Conservation (phyloP, 2,888 invertebrate genomes). For the Ptilodon capucinus region DNA sequence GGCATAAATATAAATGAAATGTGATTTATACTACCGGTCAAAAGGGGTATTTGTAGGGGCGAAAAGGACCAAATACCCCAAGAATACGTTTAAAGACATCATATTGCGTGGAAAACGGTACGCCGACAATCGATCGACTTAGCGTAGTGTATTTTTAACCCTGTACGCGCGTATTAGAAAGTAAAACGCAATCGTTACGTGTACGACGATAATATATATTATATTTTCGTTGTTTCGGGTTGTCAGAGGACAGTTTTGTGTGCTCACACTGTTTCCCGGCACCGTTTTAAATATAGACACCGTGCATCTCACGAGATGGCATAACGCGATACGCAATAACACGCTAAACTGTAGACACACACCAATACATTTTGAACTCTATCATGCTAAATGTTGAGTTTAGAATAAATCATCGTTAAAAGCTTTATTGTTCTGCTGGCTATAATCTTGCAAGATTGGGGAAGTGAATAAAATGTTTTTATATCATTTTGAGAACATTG, state of each 20-base stretch:
- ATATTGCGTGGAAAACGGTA: background rate
- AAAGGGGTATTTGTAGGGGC: background rate
- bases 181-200: background rate
- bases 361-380: background rate
- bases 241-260: conserved; percentile 25
- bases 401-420: background rate
- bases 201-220: conserved; percentile 22
- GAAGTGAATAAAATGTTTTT: conserved; percentile 36
- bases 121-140: background rate
- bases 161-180: background rate
- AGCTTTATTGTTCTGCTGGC: background rate
- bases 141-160: background rate
- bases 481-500: background rate
- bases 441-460: conserved; percentile 16
- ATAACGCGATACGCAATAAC: conserved; percentile 35
- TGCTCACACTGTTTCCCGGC: conserved; percentile 46
- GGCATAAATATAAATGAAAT: background rate
- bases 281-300: conserved; percentile 48
- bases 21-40: background rate
- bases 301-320: conserved; percentile 49
- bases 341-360: background rate
- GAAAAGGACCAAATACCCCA: background rate
- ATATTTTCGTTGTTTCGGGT: conserved; percentile 43
- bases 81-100: background rate
- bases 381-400: background rate